phyloP scores from a whole-genome alignment of 2,888 invertebrate species.

The Ceramica pisi region DNA sequence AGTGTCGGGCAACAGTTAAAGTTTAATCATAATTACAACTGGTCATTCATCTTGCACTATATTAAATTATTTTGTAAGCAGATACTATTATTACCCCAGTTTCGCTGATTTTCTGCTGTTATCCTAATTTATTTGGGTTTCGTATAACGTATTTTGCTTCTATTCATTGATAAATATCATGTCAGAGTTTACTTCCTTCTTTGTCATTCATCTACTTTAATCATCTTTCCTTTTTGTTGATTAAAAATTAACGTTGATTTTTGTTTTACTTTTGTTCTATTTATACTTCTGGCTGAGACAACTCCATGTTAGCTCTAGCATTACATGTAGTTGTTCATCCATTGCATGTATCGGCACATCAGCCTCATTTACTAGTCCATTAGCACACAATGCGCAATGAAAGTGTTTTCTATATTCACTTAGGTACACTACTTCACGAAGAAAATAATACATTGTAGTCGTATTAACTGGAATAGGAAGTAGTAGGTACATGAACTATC shows the following conservation, averaged over 20 bases:
- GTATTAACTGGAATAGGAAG: background rate
- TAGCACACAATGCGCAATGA: slow-evolving; percentile 45
- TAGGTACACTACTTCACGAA: slow-evolving; percentile 30
- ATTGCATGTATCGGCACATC: background rate
- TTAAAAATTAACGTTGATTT: background rate
- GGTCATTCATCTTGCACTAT: background rate
- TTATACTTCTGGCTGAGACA: background rate
- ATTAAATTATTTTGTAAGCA: background rate
- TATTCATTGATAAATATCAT: background rate
- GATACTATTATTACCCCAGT: background rate
- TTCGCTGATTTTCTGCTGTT: background rate
- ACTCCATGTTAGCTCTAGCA: background rate
- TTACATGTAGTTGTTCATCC: background rate
- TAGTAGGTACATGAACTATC: slow-evolving; percentile 6
- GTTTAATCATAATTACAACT: slow-evolving; percentile 23
- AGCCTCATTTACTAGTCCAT: slow-evolving; percentile 18
- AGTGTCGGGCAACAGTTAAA: slow-evolving; percentile 7
- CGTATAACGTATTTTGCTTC: background rate
- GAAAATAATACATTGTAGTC: slow-evolving; percentile 3
- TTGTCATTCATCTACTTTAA: background rate
- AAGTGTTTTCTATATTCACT: slow-evolving; percentile 44
- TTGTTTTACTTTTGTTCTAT: background rate
- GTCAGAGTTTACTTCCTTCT: background rate
- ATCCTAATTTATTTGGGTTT: background rate
- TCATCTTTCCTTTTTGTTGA: background rate